A percentile compares a stretch with the other conserved stretches of the same genome.
Conservation (phyloP, 2,888 invertebrate genomes). For the Pollenia labialis region DNA sequence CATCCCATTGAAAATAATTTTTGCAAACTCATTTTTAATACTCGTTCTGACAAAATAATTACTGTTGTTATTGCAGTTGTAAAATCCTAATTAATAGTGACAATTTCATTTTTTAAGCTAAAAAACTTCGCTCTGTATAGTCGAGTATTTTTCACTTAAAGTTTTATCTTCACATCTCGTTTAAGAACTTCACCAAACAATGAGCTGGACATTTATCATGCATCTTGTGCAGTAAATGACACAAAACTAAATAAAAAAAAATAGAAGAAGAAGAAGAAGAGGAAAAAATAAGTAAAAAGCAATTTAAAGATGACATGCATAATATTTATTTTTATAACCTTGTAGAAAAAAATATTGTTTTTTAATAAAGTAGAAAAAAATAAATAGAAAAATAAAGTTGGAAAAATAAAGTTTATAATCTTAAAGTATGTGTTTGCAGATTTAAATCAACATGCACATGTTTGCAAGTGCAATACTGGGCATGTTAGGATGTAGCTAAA, state of each 20-base stretch:
- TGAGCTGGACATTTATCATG: conserved; percentile 58
- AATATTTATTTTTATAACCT: conserved; percentile 72
- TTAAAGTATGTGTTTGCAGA: conserved; percentile 45
- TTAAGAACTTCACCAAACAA: conserved; percentile 2
- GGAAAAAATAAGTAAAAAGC: conserved; percentile 51
- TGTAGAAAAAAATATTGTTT: conserved; percentile 46
- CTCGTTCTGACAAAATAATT: conserved; percentile 35
- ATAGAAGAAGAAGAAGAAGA: conserved; percentile 9
- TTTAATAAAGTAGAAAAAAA: not conserved
- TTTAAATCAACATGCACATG: conserved; percentile 24
- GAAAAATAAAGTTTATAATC: conserved; percentile 37
- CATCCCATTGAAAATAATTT: conserved; percentile 31
- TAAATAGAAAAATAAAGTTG: conserved; percentile 52
- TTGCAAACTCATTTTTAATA: conserved; percentile 45
- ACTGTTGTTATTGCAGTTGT: conserved; percentile 33
- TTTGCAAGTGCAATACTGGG: conserved; percentile 17
- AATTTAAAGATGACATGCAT: conserved; percentile 72
- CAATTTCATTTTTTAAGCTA: conserved; percentile 28
- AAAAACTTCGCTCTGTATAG: not conserved
- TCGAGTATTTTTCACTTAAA: conserved; percentile 30
- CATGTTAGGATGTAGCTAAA: conserved; percentile 6
- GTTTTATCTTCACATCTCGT: conserved; percentile 39
- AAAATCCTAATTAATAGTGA: conserved; percentile 60
- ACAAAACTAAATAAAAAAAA: conserved; percentile 9
- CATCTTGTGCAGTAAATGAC: conserved; percentile 47